These are phyloP conservation scores for Drosophila lowei DNA, from an alignment of 1,140 invertebrate species.

Conservation along the genomic window DNA sequence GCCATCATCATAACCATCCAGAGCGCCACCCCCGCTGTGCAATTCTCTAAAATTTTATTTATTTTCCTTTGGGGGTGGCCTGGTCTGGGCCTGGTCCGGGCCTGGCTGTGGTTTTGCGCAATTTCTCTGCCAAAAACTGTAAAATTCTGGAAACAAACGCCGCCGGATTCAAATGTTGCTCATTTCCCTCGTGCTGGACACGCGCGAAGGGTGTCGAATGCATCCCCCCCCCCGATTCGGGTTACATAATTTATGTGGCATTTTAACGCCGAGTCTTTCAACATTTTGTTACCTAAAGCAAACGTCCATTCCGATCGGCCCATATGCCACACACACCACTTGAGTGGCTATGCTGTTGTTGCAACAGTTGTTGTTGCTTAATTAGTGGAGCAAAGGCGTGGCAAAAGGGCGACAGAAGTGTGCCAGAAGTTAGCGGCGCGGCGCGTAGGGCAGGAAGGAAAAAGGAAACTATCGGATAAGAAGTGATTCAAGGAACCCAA, in stretches of 20 bases:
- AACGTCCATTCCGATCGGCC: conserved; percentile 21
- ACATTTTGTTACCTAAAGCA: conserved; percentile 55
- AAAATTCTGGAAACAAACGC: conserved; percentile 45
- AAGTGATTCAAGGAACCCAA: conserved; percentile 12
- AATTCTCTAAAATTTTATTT: conserved; percentile 54
- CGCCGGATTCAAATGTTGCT: conserved; percentile 42
- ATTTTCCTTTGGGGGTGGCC: conserved; percentile 29
- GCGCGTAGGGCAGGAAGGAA: not conserved
- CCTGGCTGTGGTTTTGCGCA: conserved; percentile 64
- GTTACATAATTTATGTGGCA: conserved; percentile 76
- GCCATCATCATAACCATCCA: conserved; percentile 1
- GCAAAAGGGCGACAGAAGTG: conserved; percentile 49
- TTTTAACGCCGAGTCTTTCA: conserved; percentile 63
- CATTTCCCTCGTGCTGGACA: conserved; percentile 53
- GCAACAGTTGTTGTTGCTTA: conserved; percentile 59
- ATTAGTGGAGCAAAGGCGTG: conserved; percentile 58
- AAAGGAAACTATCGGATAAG: conserved; percentile 4
- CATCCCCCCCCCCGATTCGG: not conserved
- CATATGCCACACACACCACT: conserved; percentile 66
- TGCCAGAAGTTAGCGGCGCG: conserved; percentile 47
- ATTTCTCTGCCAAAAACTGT: conserved; percentile 57
- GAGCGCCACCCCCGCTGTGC: conserved; percentile 46
- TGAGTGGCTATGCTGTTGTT: conserved; percentile 28
- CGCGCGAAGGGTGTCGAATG: conserved; percentile 51
- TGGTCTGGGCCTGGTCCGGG: not conserved